Evolutionary conservation across 1,140 invertebrate species (phyloP).

Genomic region (Charaxes varanes): DNA sequence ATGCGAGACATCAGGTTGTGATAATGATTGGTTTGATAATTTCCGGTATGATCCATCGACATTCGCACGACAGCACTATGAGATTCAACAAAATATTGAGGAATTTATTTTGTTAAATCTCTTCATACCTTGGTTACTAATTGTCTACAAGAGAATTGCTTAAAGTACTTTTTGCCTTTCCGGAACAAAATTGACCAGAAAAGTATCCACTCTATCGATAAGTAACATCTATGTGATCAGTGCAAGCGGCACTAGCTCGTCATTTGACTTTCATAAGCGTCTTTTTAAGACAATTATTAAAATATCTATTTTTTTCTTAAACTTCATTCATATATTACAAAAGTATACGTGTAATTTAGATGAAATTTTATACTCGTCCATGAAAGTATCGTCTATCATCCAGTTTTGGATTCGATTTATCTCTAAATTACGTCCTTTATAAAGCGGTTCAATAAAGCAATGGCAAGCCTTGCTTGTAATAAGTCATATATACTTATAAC

Average conservation of each 20-base stretch:
- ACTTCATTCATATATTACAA: slow-evolving; percentile 38
- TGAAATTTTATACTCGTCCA: slow-evolving; percentile 23
- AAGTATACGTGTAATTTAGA: slow-evolving; percentile 32
- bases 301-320: slow-evolving; percentile 29
- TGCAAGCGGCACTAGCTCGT: slow-evolving; percentile 36
- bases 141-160: too few species aligned
- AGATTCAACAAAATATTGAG: slow-evolving; percentile 25
- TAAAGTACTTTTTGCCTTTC: slow-evolving; percentile 36
- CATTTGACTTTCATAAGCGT: slow-evolving; percentile 37
- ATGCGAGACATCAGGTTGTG: too few species aligned
- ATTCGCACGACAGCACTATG: too few species aligned
- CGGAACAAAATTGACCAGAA: slow-evolving; percentile 35
- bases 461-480: slow-evolving; percentile 31
- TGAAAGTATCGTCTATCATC: slow-evolving; percentile 20
- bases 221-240: slow-evolving; percentile 31
- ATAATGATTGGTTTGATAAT: too few species aligned
- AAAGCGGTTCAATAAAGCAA: slow-evolving; percentile 46
- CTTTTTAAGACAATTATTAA: slow-evolving; percentile 53
- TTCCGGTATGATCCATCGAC: too few species aligned
- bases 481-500: slow-evolving; percentile 17
- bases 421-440: slow-evolving; percentile 44
- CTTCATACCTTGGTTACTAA: slow-evolving; percentile 8
- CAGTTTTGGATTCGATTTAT: slow-evolving; percentile 27
- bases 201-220: slow-evolving; percentile 40
- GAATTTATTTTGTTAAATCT: slow-evolving; percentile 22